phyloP scores from a whole-genome alignment of 1,140 invertebrate genomes.

The Orchestia grillus region DNA sequence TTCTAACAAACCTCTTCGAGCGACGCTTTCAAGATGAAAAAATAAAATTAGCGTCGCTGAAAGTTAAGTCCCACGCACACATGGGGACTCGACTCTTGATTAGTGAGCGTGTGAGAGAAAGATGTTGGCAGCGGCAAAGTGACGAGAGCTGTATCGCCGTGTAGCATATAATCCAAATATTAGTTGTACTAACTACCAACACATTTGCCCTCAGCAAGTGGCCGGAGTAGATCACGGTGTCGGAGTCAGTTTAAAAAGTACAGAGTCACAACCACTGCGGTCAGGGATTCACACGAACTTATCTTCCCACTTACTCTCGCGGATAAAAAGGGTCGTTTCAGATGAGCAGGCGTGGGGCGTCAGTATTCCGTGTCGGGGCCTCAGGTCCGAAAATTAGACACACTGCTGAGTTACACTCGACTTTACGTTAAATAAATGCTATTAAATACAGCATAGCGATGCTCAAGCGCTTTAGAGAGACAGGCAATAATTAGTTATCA shows the following conservation, averaged over 20 bases:
- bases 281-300: neutral
- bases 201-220: neutral
- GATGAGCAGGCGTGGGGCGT: neutral
- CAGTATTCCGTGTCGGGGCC: neutral
- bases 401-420: neutral
- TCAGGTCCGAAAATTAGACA: neutral
- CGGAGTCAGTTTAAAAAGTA: neutral
- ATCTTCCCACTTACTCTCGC: neutral
- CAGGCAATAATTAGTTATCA: neutral
- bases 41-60: neutral
- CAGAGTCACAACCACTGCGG: neutral
- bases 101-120: neutral
- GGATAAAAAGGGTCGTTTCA: neutral
- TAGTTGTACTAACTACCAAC: neutral
- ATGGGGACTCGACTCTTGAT: too few species aligned
- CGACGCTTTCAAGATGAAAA: neutral
- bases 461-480: neutral
- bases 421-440: neutral
- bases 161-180: neutral
- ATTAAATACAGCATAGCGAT: neutral
- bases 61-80: too few species aligned
- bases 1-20: neutral
- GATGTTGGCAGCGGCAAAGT: neutral
- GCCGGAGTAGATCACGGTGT: neutral
- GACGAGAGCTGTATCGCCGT: neutral